A percentile compares a stretch with the other conserved stretches of the same genome.
These are phyloP conservation scores for Drosophila repleta DNA, from an alignment of 1,140 invertebrate genomes.

Conservation along the genomic window DNA sequence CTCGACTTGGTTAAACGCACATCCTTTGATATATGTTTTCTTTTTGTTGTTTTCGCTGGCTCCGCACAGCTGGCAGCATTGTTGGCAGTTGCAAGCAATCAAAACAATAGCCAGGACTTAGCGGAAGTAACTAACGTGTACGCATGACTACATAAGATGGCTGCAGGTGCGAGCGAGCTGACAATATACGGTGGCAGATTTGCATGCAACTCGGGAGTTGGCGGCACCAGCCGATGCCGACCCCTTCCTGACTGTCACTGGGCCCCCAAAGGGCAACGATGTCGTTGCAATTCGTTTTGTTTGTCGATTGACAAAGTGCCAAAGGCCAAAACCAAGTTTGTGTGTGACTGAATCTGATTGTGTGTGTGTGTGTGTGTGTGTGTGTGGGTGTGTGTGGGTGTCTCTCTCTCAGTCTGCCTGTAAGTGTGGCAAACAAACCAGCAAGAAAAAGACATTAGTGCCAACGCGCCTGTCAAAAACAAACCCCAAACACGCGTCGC, in stretches of 20 bases:
- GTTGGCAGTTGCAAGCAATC: constrained; percentile 33
- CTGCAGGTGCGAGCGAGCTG: neutral
- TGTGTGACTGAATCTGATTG: too few relatives aligned
- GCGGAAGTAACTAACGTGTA: constrained; percentile 16
- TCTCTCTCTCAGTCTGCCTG: constrained; percentile 4
- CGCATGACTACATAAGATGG: neutral
- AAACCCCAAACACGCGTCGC: constrained; percentile 34
- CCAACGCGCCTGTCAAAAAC: constrained; percentile 48
- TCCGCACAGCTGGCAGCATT: constrained; percentile 14
- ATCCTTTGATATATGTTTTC: neutral
- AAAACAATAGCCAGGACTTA: constrained; percentile 33
- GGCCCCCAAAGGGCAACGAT: neutral
- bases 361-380: constrained; percentile 1
- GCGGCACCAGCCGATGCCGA: too few relatives aligned
- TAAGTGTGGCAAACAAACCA: constrained; percentile 46
- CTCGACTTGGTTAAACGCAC: neutral
- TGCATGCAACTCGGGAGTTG: neutral
- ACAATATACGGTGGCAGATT: constrained; percentile 5
- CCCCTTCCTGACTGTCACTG: neutral
- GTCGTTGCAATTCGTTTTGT: constrained; percentile 66
- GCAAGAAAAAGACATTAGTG: constrained; percentile 75
- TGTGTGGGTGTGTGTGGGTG: neutral
- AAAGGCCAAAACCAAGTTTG: constrained; percentile 49
- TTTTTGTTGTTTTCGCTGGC: constrained; percentile 1
- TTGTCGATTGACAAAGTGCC: constrained; percentile 76